A percentile compares a stretch with the other conserved stretches of the same genome.
These are phyloP conservation scores for Apistogramma diplotaenia DNA, from an alignment of 2,113 vertebrate species.

Conservation along the genomic window DNA sequence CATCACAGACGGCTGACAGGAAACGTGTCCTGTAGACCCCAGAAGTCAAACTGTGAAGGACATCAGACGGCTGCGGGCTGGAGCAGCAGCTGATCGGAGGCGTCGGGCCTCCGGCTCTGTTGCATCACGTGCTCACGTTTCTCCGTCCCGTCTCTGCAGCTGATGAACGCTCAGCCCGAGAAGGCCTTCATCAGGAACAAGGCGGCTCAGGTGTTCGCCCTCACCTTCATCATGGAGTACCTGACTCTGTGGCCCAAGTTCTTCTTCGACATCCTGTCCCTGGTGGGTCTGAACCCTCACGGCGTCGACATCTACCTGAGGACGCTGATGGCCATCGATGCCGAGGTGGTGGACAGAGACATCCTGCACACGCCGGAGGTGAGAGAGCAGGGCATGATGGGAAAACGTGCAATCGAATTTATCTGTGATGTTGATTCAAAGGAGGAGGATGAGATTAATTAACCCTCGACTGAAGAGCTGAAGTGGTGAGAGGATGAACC, in stretches of 20 bases:
- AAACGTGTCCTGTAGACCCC: too few relatives aligned
- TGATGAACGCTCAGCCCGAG: slow-evolving; percentile 88
- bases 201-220: slow-evolving; percentile 95
- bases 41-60: too few relatives aligned
- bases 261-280: slow-evolving; percentile 93
- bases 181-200: slow-evolving; percentile 98
- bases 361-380: slow-evolving; percentile 90
- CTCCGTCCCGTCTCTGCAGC: slow-evolving; percentile 64
- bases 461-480: neutral
- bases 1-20: too few relatives aligned
- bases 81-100: too few relatives aligned
- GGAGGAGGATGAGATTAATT: too few relatives aligned
- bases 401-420: neutral
- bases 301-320: slow-evolving; percentile 95
- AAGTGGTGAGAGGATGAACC: neutral
- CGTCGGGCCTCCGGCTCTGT: too few relatives aligned
- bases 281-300: slow-evolving; percentile 90
- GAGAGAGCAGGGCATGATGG: slow-evolving; percentile 24
- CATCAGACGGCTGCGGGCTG: too few relatives aligned
- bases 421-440: neutral
- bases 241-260: slow-evolving; percentile 97
- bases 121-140: too few relatives aligned
- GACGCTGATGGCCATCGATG: slow-evolving; percentile 96
- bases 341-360: slow-evolving; percentile 94
- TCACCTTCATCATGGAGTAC: slow-evolving; percentile 94